Conservation (phyloP, 1,140 invertebrate species). For the Psix sp. region DNA sequence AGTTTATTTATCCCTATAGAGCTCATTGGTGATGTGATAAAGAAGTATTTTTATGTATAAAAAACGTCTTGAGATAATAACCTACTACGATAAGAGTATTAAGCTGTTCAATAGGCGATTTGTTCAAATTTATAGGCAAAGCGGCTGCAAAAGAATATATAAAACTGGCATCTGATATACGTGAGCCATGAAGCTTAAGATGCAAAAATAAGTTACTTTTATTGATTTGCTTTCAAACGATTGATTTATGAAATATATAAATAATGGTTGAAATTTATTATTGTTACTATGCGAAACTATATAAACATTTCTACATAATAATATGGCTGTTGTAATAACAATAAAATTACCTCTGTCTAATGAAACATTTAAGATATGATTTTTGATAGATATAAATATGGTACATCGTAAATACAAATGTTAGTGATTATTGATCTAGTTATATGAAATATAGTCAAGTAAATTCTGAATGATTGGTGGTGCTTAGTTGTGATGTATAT, state of each 20-base stretch:
- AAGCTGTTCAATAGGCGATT: constrained; percentile 55
- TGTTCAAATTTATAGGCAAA: constrained; percentile 47
- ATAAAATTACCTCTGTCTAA: too few relatives aligned
- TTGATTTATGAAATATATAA: constrained; percentile 4
- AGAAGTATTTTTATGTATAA: constrained; percentile 50
- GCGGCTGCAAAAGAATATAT: constrained; percentile 41
- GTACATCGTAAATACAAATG: too few relatives aligned
- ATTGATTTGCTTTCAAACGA: constrained; percentile 24
- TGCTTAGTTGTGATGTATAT: too few relatives aligned
- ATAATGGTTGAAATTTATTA: too few relatives aligned
- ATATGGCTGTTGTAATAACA: too few relatives aligned
- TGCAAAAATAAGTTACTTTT: constrained; percentile 21
- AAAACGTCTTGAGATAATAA: constrained; percentile 57
- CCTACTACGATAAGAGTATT: constrained; percentile 51
- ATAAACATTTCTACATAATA: too few relatives aligned
- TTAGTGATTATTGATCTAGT: too few relatives aligned
- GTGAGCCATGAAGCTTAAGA: constrained; percentile 31
- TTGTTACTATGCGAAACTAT: too few relatives aligned
- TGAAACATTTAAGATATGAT: too few relatives aligned
- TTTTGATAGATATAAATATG: too few relatives aligned
- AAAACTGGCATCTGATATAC: constrained; percentile 41
- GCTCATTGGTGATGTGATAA: constrained; percentile 37
- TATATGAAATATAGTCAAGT: too few relatives aligned
- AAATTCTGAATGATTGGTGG: too few relatives aligned
- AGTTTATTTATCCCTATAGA: constrained; percentile 40